Evolutionary conservation across 1,140 invertebrate species (phyloP), one percentile per base, ranked within the genome.

Genomic region (Coptotermes formosanus): DNA sequence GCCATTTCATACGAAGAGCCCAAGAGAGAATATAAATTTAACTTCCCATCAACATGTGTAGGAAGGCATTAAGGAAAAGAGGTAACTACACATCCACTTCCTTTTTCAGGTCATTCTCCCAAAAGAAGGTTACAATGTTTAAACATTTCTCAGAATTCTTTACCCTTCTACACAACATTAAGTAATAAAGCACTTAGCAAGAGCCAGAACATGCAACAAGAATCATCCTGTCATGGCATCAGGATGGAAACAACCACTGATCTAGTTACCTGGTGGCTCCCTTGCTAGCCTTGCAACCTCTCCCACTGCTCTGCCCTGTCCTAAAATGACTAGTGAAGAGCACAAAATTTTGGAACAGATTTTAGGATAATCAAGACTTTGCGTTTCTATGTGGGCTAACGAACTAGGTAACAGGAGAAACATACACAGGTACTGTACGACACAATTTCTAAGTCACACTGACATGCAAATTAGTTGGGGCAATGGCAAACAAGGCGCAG

Each of bases 391-490:
- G n/a, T 16, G 64, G 64, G 64, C 64, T n/a, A 75, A 75, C 64
- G 64, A 75, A 75, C 64, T 75, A 75, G 64, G 64, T 75, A 75
- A 75, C 9, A 75, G 64, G 64, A 75, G n/a, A 75, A 75, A 75
- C 64, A 75, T 75, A 84, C 23, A 84, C 83, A 52, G 83, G 83
- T 64, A 85, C 11, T n/a, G 85, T 64, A 85, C 64, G 85, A 85
- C 59, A 85, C 45, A 85, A 75, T 82, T 75, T 64, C 59, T 85
- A 85, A 85, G 64, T 85, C 85, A 87, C 87, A 87, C 83, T 82
- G 84, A 86, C 87, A 87, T 87, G 87, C 87, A 87, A 85, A 86
- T 87, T 87, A 87, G 83, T 85, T n/a, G 55, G 83, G 84, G 84
- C 87, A 87, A 30, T 82, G 82, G 43, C 82, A 87, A 86, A 87